Evolutionary conservation across 2,113 vertebrate species (phyloP).

Genomic region (Tursiops truncatus): DNA sequence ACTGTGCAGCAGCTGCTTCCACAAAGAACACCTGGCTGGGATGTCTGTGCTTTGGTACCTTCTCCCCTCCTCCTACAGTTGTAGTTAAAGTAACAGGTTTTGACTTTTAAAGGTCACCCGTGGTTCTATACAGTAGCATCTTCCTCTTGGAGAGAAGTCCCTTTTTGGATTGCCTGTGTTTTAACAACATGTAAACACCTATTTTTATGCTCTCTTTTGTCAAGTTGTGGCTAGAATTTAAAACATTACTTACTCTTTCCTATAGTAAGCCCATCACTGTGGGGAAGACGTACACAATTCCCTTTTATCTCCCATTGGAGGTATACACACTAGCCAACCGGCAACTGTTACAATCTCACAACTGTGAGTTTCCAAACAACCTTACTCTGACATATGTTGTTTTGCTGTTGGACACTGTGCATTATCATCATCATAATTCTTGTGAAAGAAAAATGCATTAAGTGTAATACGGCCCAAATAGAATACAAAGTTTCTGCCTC

Average conservation of each 20-base stretch:
- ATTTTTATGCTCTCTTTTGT: conserved; percentile 11
- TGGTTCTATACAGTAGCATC: neutral
- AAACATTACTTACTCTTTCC: neutral
- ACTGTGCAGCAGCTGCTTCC: neutral
- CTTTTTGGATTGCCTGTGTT: neutral
- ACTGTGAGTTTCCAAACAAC: neutral
- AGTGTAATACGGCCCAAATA: neutral
- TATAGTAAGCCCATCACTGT: neutral
- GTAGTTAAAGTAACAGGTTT: neutral
- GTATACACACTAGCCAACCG: neutral
- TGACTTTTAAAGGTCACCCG: neutral
- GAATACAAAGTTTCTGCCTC: neutral
- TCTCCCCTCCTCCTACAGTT: neutral
- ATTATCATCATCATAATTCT: neutral
- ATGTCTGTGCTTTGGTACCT: neutral
- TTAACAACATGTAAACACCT: neutral
- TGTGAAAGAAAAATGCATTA: neutral
- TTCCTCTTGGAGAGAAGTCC: neutral
- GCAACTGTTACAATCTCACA: neutral
- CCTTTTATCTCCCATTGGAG: neutral
- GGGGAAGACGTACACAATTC: neutral
- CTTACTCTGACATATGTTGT: neutral
- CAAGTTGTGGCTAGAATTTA: neutral
- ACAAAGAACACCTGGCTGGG: neutral
- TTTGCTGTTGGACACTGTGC: neutral